Evolutionary conservation across 2,888 invertebrate genomes (phyloP), one percentile per base, ranked within the genome.

Genomic region (Drosophila phalerata): DNA sequence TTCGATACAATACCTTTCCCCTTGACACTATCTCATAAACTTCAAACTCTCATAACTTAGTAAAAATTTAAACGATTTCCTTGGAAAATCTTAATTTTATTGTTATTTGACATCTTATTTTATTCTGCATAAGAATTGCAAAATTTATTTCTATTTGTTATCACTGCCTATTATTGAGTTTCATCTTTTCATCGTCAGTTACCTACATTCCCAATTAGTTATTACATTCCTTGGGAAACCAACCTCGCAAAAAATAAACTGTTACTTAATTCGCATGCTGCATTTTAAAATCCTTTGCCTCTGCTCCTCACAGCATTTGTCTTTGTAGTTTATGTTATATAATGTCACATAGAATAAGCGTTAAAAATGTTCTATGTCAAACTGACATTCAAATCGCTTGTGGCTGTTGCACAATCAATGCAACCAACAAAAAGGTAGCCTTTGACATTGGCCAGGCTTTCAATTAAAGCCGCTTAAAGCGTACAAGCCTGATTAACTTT

Each of bases 381-480:
- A 37, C 19, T 53, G 55, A 11, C 37, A 55, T 30, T 34, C 62
- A 47, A 63, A 47, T 45, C 55, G 37, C 32, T 43, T 43, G 28
- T 25, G 32, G 42, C 60, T 34, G 51, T 61, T 61, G 43, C 61
- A 61, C 43, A 61, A 57, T 37, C 45, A 56, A 32, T 13, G 11
- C 11, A 43, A 13, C 4, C 22, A 32, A 51, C 22, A 48, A n/a
- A 51, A 32, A 34, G 34, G 15, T 15, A 60, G 64, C 72, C 68
- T 72, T 79, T 75, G 75, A 72, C 69, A 65, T 57, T 51, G 51
- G 19, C 10, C 48, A 43, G 42, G 66, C 67, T 52, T 74, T 52
- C 68, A 74, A 75, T 72, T 63, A 80, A 75, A 73, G 57, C 60
- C 51, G 45, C 38, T 38, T 49, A 66, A 79, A 75, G 68, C 70